These are phyloP conservation scores for Paratilapia polleni DNA, from an alignment of 2,113 vertebrate species.

Conservation along the genomic window DNA sequence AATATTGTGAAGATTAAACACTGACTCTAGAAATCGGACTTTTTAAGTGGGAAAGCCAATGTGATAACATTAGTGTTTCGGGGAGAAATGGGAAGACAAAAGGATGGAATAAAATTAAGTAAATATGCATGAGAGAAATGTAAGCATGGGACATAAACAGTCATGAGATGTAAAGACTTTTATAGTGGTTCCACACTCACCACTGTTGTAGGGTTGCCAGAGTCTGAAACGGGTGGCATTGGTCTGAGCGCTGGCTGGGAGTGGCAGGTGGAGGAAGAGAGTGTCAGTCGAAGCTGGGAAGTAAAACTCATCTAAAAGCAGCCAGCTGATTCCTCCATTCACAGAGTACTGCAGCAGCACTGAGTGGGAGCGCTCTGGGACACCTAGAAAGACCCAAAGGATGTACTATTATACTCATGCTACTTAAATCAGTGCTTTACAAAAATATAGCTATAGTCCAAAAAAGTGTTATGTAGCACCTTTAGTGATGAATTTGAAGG, in stretches of 20 bases:
- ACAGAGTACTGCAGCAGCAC: slow-evolving; percentile 94
- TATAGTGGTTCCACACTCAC: slow-evolving; percentile 76
- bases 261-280: slow-evolving; percentile 91
- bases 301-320: slow-evolving; percentile 96
- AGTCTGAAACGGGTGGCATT: slow-evolving; percentile 93
- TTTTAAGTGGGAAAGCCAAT: not conserved
- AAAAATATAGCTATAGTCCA: not conserved
- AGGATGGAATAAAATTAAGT: not conserved
- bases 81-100: not conserved
- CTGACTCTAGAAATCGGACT: not conserved
- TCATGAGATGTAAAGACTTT: not conserved
- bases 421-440: not conserved
- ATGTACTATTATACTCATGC: not conserved
- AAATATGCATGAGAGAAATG: not conserved
- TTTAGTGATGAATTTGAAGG: slow-evolving; percentile 96
- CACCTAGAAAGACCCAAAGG: slow-evolving; percentile 77
- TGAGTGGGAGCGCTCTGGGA: slow-evolving; percentile 94
- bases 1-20: slow-evolving; percentile 7
- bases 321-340: slow-evolving; percentile 95
- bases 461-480: slow-evolving; percentile 72
- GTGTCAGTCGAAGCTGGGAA: slow-evolving; percentile 93
- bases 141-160: not conserved
- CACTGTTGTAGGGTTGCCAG: slow-evolving; percentile 97
- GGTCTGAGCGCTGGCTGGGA: slow-evolving; percentile 89
- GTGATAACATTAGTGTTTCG: not conserved